Evolutionary conservation across 2,797 vertebrate species (phyloP).

Genomic region (Sciurus vulgaris): DNA sequence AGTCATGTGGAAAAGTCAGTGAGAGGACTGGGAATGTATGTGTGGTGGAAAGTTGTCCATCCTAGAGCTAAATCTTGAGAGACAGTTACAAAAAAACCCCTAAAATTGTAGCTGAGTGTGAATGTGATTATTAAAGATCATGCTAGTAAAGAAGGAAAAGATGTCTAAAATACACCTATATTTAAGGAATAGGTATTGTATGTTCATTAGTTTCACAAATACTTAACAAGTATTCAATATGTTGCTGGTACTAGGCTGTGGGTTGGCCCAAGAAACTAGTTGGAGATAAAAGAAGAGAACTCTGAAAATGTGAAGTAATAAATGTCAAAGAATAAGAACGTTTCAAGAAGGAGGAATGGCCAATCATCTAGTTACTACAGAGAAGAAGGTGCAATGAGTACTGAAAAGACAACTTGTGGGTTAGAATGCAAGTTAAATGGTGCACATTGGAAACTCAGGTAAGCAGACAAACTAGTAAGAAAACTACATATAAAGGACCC

Average conservation of each 20-base stretch:
- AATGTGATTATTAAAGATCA: constrained; percentile 3
- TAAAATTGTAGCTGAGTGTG: neutral
- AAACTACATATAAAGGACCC: rapidly evolving
- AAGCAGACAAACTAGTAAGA: neutral
- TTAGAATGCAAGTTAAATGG: neutral
- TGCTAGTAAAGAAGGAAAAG: constrained; percentile 21
- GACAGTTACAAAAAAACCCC: neutral
- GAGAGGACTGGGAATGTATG: neutral
- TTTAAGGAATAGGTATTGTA: neutral
- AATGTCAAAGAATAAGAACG: neutral
- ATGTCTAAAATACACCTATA: neutral
- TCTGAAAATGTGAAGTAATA: neutral
- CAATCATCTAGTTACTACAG: neutral
- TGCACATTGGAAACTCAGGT: neutral
- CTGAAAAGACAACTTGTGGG: neutral
- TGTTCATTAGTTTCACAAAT: neutral
- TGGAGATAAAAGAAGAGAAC: neutral
- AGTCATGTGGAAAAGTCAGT: neutral
- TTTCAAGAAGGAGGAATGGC: neutral
- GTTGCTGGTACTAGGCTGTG: neutral
- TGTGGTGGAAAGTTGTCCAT: neutral
- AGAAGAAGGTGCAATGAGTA: neutral
- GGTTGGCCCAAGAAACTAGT: neutral
- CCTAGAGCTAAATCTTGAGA: neutral
- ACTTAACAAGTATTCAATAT: neutral